A percentile compares a stretch with the other conserved stretches of the same genome.
phyloP scores from a whole-genome alignment of 2,888 invertebrate species.

The Trypoxylon attenuatum region DNA sequence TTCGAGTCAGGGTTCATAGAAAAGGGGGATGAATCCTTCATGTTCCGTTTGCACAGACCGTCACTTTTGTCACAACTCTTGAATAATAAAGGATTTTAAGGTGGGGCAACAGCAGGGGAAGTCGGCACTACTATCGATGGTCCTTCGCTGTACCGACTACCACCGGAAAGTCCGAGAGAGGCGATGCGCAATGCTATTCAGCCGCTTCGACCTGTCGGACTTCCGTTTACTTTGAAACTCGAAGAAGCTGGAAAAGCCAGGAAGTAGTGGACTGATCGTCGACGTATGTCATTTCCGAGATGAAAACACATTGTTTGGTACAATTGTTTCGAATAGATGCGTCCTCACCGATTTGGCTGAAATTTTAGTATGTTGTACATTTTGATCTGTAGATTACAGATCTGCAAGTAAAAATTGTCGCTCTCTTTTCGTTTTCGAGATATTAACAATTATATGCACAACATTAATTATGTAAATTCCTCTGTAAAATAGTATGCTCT shows the following conservation, averaged over 20 bases:
- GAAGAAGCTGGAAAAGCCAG: neutral
- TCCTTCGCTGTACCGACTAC: conserved; percentile 13
- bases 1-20: no score
- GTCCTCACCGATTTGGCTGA: no score
- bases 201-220: conserved; percentile 1
- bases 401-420: no score
- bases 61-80: conserved; percentile 26
- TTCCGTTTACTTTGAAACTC: conserved; percentile 12
- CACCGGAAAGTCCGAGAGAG: conserved; percentile 14
- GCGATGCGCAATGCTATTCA: conserved; percentile 10
- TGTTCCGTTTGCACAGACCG: conserved; percentile 8
- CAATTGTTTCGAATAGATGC: no score
- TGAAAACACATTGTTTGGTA: conserved; percentile 1
- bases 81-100: conserved; percentile 38
- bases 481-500: no score
- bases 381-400: no score
- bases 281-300: neutral
- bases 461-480: no score
- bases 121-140: conserved; percentile 1
- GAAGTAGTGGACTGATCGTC: neutral
- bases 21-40: neutral
- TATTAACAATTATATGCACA: no score
- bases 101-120: conserved; percentile 14
- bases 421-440: no score
- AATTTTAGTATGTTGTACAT: no score